phyloP scores from a whole-genome alignment of 2,888 invertebrate species.

The Blastobasis lacticolella region DNA sequence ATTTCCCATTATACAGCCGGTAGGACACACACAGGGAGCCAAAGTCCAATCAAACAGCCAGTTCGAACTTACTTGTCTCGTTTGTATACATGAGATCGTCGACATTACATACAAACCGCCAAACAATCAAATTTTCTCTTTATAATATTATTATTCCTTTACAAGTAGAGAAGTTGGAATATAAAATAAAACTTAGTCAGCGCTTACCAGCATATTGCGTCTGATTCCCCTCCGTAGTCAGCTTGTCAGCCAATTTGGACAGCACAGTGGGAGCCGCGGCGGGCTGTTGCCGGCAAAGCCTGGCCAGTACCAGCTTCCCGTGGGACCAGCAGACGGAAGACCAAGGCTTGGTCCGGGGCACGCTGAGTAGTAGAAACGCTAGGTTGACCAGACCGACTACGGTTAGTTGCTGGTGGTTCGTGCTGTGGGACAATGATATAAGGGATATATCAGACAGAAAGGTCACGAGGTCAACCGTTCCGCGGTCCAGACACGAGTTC shows the following conservation, averaged over 20 bases:
- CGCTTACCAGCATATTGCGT: slow-evolving; percentile 51
- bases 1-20: no score
- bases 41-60: no score
- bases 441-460: not conserved
- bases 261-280: slow-evolving; percentile 47
- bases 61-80: no score
- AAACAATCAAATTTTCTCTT: no score
- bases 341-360: slow-evolving; percentile 27
- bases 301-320: slow-evolving; percentile 48
- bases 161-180: no score
- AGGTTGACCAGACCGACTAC: slow-evolving; percentile 53
- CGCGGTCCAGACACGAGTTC: no score
- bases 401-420: slow-evolving; percentile 54
- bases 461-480: not conserved
- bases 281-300: slow-evolving; percentile 48
- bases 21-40: no score
- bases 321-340: slow-evolving; percentile 44
- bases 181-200: not conserved
- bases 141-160: no score
- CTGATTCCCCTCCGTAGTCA: slow-evolving; percentile 29
- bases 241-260: slow-evolving; percentile 37
- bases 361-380: slow-evolving; percentile 43
- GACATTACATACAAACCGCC: no score
- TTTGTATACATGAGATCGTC: no score
- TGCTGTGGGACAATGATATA: slow-evolving; percentile 29